Conservation (phyloP, 2,888 invertebrate genomes). For the Sinotaia quadrata region DNA sequence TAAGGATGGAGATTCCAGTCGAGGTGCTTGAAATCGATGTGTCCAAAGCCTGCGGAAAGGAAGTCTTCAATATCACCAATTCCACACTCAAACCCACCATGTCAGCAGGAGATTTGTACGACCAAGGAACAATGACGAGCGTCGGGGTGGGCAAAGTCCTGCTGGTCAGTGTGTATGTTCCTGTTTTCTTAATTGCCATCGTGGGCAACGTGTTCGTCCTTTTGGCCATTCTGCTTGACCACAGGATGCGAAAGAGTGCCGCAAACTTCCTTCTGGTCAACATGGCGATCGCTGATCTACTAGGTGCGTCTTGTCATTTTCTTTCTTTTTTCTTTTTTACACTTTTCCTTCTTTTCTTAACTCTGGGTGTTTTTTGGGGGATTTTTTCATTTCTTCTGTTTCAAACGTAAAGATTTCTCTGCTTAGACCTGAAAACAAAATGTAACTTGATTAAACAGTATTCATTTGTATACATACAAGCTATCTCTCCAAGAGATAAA, state of each 20-base stretch:
- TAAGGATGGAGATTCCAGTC: too few species aligned
- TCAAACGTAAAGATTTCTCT: too few species aligned
- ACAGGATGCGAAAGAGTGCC: conserved; percentile 51
- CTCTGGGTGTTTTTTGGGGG: too few species aligned
- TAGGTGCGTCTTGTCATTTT: conserved; percentile 59
- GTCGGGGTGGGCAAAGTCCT: conserved; percentile 39
- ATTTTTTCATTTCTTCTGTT: too few species aligned
- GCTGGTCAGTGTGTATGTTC: conserved; percentile 54
- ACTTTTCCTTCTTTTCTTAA: too few species aligned
- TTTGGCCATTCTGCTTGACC: conserved; percentile 55
- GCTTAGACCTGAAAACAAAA: too few species aligned
- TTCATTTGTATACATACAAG: too few species aligned
- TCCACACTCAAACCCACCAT: not conserved
- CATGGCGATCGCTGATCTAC: conserved; percentile 60
- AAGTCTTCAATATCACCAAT: too few species aligned
- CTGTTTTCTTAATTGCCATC: conserved; percentile 57
- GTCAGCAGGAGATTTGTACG: conserved; percentile 24
- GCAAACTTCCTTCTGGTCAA: conserved; percentile 65
- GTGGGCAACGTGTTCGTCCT: conserved; percentile 61
- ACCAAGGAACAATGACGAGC: conserved; percentile 8
- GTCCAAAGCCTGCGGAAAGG: too few species aligned
- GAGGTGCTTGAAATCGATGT: too few species aligned
- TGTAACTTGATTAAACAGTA: too few species aligned
- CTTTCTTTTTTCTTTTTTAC: conserved; percentile 4
- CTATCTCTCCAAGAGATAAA: too few species aligned